These are phyloP conservation scores for Apis dorsata DNA, from an alignment of 1,140 invertebrate genomes.

Conservation along the genomic window DNA sequence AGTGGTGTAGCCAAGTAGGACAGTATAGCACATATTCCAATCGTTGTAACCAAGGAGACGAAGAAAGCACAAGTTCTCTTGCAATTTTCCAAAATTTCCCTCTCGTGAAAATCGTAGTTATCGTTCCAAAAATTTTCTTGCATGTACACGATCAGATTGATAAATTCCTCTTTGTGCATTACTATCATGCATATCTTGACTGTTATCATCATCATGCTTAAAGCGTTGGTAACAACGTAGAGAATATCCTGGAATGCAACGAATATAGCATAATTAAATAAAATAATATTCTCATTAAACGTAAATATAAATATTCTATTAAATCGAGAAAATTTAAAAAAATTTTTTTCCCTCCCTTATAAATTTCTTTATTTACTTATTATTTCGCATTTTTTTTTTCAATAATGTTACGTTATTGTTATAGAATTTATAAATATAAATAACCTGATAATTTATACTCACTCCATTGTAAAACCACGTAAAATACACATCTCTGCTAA, in stretches of 20 bases:
- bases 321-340: too few species aligned
- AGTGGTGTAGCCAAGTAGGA: constrained; percentile 32
- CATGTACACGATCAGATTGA: constrained; percentile 39
- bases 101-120: constrained; percentile 40
- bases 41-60: constrained; percentile 34
- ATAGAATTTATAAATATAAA: background rate
- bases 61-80: constrained; percentile 34
- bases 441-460: constrained; percentile 7
- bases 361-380: too few species aligned
- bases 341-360: too few species aligned
- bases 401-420: background rate
- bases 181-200: constrained; percentile 37
- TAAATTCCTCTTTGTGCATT: constrained; percentile 4
- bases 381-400: too few species aligned
- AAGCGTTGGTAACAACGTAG: constrained; percentile 30
- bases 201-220: constrained; percentile 22
- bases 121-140: constrained; percentile 56
- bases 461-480: constrained; percentile 39
- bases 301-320: too few species aligned
- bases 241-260: constrained; percentile 24
- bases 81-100: constrained; percentile 16
- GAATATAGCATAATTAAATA: too few species aligned
- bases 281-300: too few species aligned
- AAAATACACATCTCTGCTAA: constrained; percentile 42
- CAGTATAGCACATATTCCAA: constrained; percentile 43